phyloP scores from a whole-genome alignment of 2,888 invertebrate genomes.

The Tetramorium bicarinatum region DNA sequence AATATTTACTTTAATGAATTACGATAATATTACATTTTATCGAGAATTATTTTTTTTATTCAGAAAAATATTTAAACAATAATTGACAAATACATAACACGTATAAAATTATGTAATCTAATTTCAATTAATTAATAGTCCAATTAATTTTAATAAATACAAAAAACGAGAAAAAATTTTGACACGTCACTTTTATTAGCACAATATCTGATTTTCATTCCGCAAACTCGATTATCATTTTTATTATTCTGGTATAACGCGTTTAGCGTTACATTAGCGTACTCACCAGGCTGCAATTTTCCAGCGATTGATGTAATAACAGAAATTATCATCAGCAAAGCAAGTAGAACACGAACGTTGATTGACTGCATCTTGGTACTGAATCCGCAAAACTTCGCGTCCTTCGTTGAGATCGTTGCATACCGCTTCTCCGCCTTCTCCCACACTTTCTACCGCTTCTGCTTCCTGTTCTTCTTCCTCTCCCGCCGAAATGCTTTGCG shows the following conservation, averaged over 20 bases:
- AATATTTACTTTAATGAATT: background rate
- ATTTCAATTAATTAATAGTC: too few relatives aligned
- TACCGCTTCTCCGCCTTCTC: slow-evolving; percentile 20
- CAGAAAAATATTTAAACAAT: background rate
- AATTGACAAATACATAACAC: background rate
- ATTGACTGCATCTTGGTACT: slow-evolving; percentile 58
- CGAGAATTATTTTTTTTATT: background rate
- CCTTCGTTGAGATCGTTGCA: slow-evolving; percentile 22
- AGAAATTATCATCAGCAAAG: slow-evolving; percentile 17
- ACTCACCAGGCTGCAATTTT: slow-evolving; percentile 60
- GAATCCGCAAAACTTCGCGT: slow-evolving; percentile 22
- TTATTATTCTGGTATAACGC: background rate
- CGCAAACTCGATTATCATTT: background rate
- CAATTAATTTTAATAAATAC: background rate
- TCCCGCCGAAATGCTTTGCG: background rate
- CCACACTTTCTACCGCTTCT: background rate
- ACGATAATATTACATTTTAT: background rate
- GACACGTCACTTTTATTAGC: background rate
- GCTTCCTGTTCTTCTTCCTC: slow-evolving; percentile 18
- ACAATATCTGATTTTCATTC: background rate
- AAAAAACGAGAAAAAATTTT: background rate
- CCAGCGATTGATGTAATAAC: background rate
- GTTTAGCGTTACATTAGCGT: background rate
- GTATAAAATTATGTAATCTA: background rate
- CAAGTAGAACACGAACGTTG: slow-evolving; percentile 1